Base-by-base conservation (phyloP, 2,888 invertebrate species). In the Agrochola litura region DNA sequence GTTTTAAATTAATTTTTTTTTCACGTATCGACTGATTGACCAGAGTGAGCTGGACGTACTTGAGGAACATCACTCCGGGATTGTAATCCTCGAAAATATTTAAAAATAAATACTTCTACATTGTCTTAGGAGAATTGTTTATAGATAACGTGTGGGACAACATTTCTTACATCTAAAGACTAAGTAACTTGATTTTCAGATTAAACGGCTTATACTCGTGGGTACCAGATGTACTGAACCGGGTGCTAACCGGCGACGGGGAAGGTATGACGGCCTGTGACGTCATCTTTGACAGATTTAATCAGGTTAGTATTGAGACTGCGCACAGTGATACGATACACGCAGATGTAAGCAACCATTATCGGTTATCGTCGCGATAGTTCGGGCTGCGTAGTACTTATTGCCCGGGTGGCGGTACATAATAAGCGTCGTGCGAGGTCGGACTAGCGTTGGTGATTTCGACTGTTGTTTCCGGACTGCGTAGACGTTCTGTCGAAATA, bases 151-250 rank as follows among this genome's bases (percentile, higher is more conserved):
- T 63, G 43, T 2, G 46, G 14, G 30, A n/a, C 22, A 22, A 12
- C 19, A 22, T 25, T 2, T 54, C 9, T 41, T 41, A 41, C n/a
- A 61, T 75, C 6, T 25, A 66, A 22, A 49, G 10, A 25, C 19
- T 2, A 49, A 8, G 8, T 22, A 6, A 66, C 49, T 66, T 66
- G 14, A 49, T 8, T 66, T 67, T 30, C 66, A 67, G 97, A 82
- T 92, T 97, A 82, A 97, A 97, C 73, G 97, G 97, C 5, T 91
- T 97, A 9, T 95, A 95, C 83, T 95, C 97, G 93, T 97, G 97
- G 97, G 95, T 97, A 76, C 97, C 97, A 22, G 97, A 97, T 86
- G 95, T 97, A 14, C 87, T 97, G 25, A 97, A 97, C 85, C 92
- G 96, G 78, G 97, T 97, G n/a, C 82, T 97, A 10, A 91, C 93